Evolutionary conservation across 2,797 vertebrate genomes (phyloP), one percentile per base, ranked within the genome.

Genomic region (Channallabes apus): DNA sequence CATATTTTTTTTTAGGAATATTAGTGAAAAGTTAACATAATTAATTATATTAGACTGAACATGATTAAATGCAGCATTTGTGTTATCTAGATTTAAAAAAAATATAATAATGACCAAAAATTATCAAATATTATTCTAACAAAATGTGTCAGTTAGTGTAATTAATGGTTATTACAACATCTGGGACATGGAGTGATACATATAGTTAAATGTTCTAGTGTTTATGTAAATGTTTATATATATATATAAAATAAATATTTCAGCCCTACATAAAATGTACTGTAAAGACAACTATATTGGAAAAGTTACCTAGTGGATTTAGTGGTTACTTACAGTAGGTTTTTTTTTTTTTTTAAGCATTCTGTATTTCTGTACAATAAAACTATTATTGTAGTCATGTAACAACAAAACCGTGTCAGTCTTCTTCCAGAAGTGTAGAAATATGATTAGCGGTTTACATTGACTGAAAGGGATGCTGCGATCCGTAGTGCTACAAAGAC

Each of bases 401-500:
- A 22, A 22, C 8, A 15, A 27, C 1, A 73, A 51, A 27, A 51
- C 12, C 12, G 0, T 72, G 4, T 27, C 22, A 8, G 17, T 7
- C 17, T 20, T 73, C 17, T 73, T 73, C 51, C 18, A 71, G 35
- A 71, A 24, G 38, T 71, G 69, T 22, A 51, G 2, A 14, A n/a
- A 51, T 32, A 54, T 58, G 17, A 56, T 20, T 9, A 20, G 17
- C 17, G 17, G 91, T 90, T 2, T 87, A 95, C 94, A 12, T 92
- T 87, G 59, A 92, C 46, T 71, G 29, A 89, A 6, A 22, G 2
- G 3, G 77, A 62, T 41, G 85, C 90, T 56, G 90, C 91, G 1
- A 91, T 82, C 41, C 77, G 87, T 65, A 94, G 90, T 82, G 85
- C 9, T 22, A 93, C 14, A 38, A 87, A 93, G n/a, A 77, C 89